Evolutionary conservation across 2,797 vertebrate genomes (phyloP), one percentile per base, ranked within the genome.

Genomic region (Spinus pinus): DNA sequence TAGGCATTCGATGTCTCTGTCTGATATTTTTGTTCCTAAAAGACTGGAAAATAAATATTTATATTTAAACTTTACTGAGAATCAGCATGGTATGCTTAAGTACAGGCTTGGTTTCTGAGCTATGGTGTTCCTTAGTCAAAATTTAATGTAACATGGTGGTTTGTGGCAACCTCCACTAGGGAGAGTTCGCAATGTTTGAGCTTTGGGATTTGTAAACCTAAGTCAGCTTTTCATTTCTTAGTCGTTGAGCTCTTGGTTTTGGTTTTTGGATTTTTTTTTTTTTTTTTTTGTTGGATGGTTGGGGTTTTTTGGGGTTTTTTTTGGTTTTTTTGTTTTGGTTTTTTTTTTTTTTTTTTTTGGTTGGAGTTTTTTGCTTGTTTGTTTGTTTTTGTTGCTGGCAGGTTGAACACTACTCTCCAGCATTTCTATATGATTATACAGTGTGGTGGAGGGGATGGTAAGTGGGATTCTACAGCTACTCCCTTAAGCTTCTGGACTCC

Each of bases 201-300:
- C 49, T 92, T 97, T 95, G 88, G 46, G 54, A 73, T 96, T 95
- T 73, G 66, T 95, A 89, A 95, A 94, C 90, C 86, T 75, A 79
- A 69, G 92, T 81, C 73, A 81, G 16, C 47, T 92, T 96, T 88
- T 80, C 60, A 91, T 95, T 93, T 62, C 35, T 58, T 88, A 37
- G 19, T 92, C 65, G 5, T 44, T 94, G 54, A 91, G 79, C 37
- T 67, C 28, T 28, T 77, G 31, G 13, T 9, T 20, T 44, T 44
- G 42, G 42, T 42, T 19, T 42, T 44, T 20, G 19, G 18, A 3
- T 15, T 31, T 18, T 28, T 53, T 39, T 17, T 22, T 30, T 15
- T 31, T 18, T 28, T 53, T 39, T 17, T 22, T 30, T 11, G 4
- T 28, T 50, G 8, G 11, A 39, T 41, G 28, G 8, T 65, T 56